Percentiles rank a stretch among this genome's conserved stretches.
Evolutionary conservation across 2,113 vertebrate species (phyloP).

Genomic region (Vireo altiloquus): DNA sequence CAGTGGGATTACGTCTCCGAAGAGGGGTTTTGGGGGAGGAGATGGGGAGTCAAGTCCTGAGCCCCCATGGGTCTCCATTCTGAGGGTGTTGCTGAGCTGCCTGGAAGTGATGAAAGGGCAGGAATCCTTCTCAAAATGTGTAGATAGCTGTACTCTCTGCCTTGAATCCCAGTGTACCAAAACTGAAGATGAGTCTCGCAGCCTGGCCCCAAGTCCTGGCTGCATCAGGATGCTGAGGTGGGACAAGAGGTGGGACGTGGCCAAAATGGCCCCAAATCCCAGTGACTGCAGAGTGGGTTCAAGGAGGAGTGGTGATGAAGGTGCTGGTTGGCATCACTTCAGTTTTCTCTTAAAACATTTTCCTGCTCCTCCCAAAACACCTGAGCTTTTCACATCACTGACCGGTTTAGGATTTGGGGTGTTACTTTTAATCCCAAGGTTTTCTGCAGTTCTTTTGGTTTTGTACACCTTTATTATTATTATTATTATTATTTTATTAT

Average conservation of each 20-base stretch:
- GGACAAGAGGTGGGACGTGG: not conserved
- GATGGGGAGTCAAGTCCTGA: not conserved
- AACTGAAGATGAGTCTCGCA: fast-evolving
- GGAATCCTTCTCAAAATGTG: not conserved
- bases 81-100: not conserved
- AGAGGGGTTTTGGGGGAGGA: not conserved
- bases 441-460: conserved; percentile 62
- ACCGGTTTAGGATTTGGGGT: not conserved
- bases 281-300: not conserved
- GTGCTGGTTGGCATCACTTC: not conserved
- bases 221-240: not conserved
- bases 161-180: not conserved
- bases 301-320: not conserved
- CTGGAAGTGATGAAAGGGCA: not conserved
- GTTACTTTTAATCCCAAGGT: conserved; percentile 39
- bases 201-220: not conserved
- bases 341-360: not conserved
- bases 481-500: conserved; percentile 60
- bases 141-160: not conserved
- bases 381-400: conserved; percentile 70
- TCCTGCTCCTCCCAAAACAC: not conserved
- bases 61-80: not conserved
- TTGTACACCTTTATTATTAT: conserved; percentile 46
- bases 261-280: not conserved
- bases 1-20: fast-evolving